phyloP scores from a whole-genome alignment of 2,797 vertebrate species.

The Nannoperca obscura region DNA sequence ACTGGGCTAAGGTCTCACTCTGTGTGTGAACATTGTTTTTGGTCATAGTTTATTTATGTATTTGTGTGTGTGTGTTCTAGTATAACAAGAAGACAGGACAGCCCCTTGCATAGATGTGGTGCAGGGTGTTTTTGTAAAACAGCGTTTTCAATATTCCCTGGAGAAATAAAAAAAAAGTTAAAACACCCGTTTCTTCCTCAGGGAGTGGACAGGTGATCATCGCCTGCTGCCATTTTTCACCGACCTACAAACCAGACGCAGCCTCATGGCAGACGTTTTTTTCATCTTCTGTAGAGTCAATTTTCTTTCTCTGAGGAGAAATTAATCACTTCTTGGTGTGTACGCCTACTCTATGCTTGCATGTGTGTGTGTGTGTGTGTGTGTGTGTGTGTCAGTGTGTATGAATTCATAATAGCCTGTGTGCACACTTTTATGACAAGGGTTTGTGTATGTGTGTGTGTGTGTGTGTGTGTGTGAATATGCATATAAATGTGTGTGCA shows the following conservation, averaged over 20 bases:
- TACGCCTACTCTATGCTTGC: conserved; percentile 12
- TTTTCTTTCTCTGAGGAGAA: conserved; percentile 73
- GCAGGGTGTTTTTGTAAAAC: conserved; percentile 28
- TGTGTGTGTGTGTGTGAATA: conserved; percentile 27
- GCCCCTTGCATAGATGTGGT: conserved; percentile 5
- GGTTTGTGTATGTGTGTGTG: conserved; percentile 21
- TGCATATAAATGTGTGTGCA: no score
- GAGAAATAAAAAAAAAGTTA: conserved; percentile 37
- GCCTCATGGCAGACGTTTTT: conserved; percentile 14
- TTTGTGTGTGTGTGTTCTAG: background rate
- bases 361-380: conserved; percentile 1
- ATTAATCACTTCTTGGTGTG: conserved; percentile 88
- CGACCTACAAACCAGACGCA: conserved; percentile 67
- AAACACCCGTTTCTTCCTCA: background rate
- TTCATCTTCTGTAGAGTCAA: conserved; percentile 55
- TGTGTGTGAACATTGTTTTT: conserved; percentile 2
- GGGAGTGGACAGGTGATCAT: conserved; percentile 73
- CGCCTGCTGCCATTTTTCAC: conserved; percentile 59
- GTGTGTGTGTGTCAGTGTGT: conserved; percentile 6
- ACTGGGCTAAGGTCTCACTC: conserved; percentile 17
- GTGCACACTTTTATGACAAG: conserved; percentile 12
- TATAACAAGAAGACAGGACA: background rate
- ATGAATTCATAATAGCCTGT: conserved; percentile 24
- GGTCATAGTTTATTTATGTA: background rate
- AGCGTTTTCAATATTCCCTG: conserved; percentile 34